Conservation (phyloP, 2,888 invertebrate species). For the Coenonympha glycerion region DNA sequence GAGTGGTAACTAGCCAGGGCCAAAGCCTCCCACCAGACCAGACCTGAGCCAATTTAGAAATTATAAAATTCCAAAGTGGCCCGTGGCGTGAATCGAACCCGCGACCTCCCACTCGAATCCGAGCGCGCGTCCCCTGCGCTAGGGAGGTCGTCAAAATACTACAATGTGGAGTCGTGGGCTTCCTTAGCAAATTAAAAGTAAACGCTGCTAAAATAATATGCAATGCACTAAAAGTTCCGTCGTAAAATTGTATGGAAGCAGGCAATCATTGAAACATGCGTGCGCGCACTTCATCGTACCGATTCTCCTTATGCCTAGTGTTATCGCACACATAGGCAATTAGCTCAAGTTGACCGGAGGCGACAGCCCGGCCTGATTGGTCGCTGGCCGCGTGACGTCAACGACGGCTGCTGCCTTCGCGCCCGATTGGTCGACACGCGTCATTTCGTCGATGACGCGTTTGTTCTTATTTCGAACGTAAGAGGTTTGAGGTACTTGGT, state of each 20-base stretch:
- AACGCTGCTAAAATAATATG: background rate
- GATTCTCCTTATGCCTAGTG: conserved; percentile 65
- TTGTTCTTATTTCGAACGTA: conserved; percentile 73
- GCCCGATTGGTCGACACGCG: conserved; percentile 75
- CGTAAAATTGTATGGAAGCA: conserved; percentile 12
- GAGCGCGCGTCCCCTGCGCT: too few relatives aligned
- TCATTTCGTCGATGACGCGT: conserved; percentile 75
- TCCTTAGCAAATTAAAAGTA: background rate
- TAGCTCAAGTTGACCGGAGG: conserved; percentile 75
- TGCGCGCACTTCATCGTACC: conserved; percentile 62
- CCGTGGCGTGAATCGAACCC: too few relatives aligned
- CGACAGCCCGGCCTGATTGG: conserved; percentile 66
- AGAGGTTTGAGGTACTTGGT: conserved; percentile 62
- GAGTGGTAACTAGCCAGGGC: too few relatives aligned
- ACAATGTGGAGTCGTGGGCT: too few relatives aligned
- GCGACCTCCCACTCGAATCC: too few relatives aligned
- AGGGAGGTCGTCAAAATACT: too few relatives aligned
- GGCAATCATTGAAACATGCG: conserved; percentile 30
- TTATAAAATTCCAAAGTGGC: too few relatives aligned
- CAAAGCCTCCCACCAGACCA: too few relatives aligned
- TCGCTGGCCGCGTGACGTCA: conserved; percentile 66
- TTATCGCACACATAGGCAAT: conserved; percentile 75
- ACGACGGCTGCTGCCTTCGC: conserved; percentile 70
- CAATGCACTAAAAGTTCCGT: background rate
- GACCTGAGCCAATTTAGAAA: too few relatives aligned